Base-by-base conservation (phyloP, 1,140 invertebrate genomes). In the Aphidius ervi region DNA sequence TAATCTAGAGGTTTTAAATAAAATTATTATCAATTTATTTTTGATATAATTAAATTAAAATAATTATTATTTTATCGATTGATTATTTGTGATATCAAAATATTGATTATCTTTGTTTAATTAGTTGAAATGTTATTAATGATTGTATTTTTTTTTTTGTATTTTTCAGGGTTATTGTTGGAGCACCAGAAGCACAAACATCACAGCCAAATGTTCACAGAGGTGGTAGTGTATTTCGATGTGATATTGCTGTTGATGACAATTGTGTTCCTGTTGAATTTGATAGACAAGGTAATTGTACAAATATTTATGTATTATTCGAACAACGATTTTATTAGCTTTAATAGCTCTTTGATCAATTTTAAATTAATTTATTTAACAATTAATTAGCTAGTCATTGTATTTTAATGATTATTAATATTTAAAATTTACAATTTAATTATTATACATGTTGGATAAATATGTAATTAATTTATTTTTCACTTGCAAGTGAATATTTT, bases 181-280 rank as follows among this genome's bases (percentile, higher is more conserved):
- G 92, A 39, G 91, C 92, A 5, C 92, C 92, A 10, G 81, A 85
- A 71, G 88, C 87, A 1, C 82, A 90, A 68, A 88, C 89, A 9
- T 65, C 74, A 6, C 86, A 89, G 67, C 76, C 77, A 7, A 81
- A 80, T 39, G 84, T 91, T 20, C 74, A 80, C 52, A 78, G 81
- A 63, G 89, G 86, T 20, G 92, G 92, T n/a, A 88, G 87, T 10
- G 91, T 94, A 23, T 94, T 84, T 77, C 81, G 83, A 63, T 94
- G 92, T 76, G 83, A 88, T 58, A 80, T 83, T 40, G 70, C 78
- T 0, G 75, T 81, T 31, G 75, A 80, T 57, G 77, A 85, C 63
- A 63, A 65, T 42, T 94, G 92, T 70, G 77, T 81, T 47, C 75
- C 83, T 62, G 82, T 94, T 41, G 79, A 83, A 56, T 93, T 94